Conservation (phyloP, 2,113 vertebrate genomes). For the Mormyrus lacerda region DNA sequence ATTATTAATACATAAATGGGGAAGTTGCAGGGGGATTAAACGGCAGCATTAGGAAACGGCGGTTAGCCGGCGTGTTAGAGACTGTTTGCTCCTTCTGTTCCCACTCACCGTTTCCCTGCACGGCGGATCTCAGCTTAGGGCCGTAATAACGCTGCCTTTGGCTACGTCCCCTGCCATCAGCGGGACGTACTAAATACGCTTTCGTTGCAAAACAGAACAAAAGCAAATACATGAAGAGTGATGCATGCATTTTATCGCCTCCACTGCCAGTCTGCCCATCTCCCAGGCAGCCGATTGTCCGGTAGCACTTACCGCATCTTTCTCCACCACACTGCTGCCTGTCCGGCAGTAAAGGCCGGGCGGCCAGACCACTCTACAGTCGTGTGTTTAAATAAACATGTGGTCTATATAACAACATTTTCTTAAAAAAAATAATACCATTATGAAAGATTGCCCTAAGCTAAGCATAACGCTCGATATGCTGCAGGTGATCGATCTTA, state of each 20-base stretch:
- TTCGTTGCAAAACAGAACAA: conserved; percentile 61
- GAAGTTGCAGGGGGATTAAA: neutral
- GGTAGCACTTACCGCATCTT: neutral
- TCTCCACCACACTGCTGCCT: neutral
- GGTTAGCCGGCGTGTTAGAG: neutral
- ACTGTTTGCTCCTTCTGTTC: conserved; percentile 36
- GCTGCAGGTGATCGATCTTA: neutral
- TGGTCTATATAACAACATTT: neutral
- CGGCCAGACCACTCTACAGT: neutral
- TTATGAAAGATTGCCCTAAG: neutral
- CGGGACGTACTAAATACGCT: conserved; percentile 77
- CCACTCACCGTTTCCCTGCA: conserved; percentile 85
- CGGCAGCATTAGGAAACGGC: neutral
- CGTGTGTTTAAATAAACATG: neutral
- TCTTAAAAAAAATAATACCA: neutral
- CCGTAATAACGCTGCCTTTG: conserved; percentile 71
- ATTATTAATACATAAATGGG: neutral
- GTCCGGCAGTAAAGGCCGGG: neutral
- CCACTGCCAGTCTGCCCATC: neutral
- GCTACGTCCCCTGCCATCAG: conserved; percentile 73
- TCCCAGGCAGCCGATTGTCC: neutral
- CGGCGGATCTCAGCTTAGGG: conserved; percentile 76
- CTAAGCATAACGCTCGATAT: neutral
- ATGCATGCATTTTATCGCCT: neutral
- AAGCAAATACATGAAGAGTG: conserved; percentile 38